phyloP scores from a whole-genome alignment of 2,113 vertebrate species.

The Callithrix jacchus region DNA sequence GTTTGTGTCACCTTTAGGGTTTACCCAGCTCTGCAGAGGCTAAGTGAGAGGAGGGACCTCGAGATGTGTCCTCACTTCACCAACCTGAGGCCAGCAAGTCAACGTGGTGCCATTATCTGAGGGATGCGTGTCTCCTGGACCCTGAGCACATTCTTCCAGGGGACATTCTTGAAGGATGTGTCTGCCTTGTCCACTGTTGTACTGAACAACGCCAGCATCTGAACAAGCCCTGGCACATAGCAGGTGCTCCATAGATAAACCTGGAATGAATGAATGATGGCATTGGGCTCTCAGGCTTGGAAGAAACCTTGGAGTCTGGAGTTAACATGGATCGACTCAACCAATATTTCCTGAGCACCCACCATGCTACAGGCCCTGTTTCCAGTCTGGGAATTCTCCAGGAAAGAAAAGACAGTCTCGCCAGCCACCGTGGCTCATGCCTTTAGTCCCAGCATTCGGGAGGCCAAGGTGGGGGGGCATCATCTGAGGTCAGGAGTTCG shows the following conservation, averaged over 20 bases:
- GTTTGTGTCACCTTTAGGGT: background rate
- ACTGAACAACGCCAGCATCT: no score
- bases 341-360: background rate
- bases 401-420: background rate
- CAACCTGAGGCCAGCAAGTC: background rate
- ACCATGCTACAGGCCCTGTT: background rate
- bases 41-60: background rate
- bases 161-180: background rate
- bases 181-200: background rate
- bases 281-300: background rate
- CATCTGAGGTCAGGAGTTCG: no score
- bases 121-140: background rate
- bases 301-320: background rate
- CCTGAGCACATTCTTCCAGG: background rate
- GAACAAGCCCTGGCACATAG: background rate
- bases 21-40: background rate
- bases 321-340: background rate
- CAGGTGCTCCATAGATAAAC: background rate
- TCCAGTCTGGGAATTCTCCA: background rate
- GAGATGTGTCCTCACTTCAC: fast-evolving
- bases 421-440: no score
- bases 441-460: no score
- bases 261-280: background rate
- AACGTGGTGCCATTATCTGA: background rate
- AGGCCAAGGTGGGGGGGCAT: no score